Conservation (phyloP, 1,140 invertebrate genomes). For the Drosophila littoralis region DNA sequence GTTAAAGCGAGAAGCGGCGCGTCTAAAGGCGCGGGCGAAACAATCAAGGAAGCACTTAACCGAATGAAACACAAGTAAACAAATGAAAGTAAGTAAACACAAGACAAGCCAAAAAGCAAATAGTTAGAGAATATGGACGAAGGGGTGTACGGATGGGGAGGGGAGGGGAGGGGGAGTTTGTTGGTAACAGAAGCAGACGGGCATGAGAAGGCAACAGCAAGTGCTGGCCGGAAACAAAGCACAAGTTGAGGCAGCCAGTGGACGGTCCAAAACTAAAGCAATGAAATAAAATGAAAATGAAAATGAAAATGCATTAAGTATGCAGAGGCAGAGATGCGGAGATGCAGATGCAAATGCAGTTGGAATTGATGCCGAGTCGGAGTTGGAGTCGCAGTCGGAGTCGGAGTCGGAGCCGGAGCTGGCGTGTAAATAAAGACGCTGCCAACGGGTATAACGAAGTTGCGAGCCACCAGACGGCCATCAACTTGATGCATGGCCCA, state of each 20-base stretch:
- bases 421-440: slow-evolving; percentile 12
- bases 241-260: slow-evolving; percentile 21
- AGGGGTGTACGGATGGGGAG: not conserved
- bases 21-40: slow-evolving; percentile 53
- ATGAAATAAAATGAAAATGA: slow-evolving; percentile 73
- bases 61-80: slow-evolving; percentile 82
- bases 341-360: slow-evolving; percentile 43
- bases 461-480: slow-evolving; percentile 45
- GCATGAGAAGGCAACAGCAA: not conserved
- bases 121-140: slow-evolving; percentile 26
- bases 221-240: slow-evolving; percentile 22
- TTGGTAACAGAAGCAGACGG: too few species aligned
- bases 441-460: not conserved
- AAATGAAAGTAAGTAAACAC: slow-evolving; percentile 77
- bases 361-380: not conserved
- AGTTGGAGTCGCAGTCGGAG: not conserved
- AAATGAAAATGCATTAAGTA: slow-evolving; percentile 79
- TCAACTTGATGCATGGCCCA: slow-evolving; percentile 70
- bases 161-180: slow-evolving; percentile 3
- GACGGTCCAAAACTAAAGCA: slow-evolving; percentile 66
- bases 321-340: slow-evolving; percentile 50
- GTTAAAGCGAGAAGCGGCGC: slow-evolving; percentile 30
- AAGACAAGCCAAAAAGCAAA: slow-evolving; percentile 72
- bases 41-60: slow-evolving; percentile 81
- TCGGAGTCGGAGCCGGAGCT: slow-evolving; percentile 11